These are phyloP conservation scores for Semnornis frantzii DNA, from an alignment of 2,113 vertebrate genomes.

Conservation along the genomic window DNA sequence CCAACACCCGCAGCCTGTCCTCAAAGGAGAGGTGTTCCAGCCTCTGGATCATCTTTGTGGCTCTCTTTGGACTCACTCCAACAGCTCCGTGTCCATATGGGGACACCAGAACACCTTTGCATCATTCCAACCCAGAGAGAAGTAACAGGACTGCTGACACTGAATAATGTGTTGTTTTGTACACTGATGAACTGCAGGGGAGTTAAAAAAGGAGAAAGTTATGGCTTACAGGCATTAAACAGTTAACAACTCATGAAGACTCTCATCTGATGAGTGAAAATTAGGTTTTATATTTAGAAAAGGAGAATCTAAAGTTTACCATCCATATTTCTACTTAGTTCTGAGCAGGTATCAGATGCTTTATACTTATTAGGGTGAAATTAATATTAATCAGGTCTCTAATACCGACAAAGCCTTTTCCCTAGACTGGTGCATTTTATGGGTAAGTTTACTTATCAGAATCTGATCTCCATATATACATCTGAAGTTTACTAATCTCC, in stretches of 20 bases:
- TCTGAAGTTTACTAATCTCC: neutral
- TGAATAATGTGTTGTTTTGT: neutral
- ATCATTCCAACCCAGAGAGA: neutral
- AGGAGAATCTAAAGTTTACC: neutral
- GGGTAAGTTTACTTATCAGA: neutral
- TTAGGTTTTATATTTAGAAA: neutral
- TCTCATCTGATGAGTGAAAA: neutral
- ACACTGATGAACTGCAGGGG: neutral
- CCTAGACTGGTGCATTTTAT: neutral
- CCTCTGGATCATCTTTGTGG: too few species aligned
- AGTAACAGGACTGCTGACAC: neutral
- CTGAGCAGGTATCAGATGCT: neutral
- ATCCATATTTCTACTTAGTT: neutral
- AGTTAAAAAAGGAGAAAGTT: too few species aligned
- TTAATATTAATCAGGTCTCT: neutral
- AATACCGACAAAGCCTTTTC: neutral
- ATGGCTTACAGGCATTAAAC: neutral
- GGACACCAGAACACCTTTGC: neutral
- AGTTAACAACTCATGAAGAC: neutral
- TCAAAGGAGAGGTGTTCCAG: too few species aligned
- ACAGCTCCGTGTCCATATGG: too few species aligned
- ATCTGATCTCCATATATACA: neutral
- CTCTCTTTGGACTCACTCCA: too few species aligned
- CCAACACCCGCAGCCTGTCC: too few species aligned
- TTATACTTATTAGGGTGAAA: neutral